Percentiles rank a stretch among this genome's conserved stretches.
Conservation (phyloP, 2,113 vertebrate genomes). For the Actenoides lindsayi region DNA sequence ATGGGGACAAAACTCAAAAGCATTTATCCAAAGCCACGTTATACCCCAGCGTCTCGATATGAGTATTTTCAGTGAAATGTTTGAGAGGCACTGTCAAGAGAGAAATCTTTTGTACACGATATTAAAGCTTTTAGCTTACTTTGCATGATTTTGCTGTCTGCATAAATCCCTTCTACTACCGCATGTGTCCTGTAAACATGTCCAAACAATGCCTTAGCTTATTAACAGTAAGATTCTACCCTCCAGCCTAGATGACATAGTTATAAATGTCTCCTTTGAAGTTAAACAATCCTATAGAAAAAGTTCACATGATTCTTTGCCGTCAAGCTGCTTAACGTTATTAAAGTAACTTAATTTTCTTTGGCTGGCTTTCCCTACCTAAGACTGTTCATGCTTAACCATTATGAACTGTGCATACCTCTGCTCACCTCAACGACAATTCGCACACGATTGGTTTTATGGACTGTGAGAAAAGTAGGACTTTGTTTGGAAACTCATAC, state of each 20-base stretch:
- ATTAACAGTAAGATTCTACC: constrained; percentile 28
- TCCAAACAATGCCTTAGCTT: constrained; percentile 39
- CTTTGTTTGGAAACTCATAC: neutral
- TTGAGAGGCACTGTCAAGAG: neutral
- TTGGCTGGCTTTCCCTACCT: neutral
- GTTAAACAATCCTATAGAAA: constrained; percentile 48
- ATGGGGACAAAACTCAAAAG: neutral
- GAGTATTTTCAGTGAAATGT: neutral
- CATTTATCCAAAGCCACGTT: neutral
- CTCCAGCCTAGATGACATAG: constrained; percentile 44
- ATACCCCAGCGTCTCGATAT: neutral
- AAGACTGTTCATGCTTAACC: neutral
- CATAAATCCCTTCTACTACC: constrained; percentile 1
- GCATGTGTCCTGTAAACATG: constrained; percentile 28
- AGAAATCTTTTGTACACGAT: neutral
- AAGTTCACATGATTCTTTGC: constrained; percentile 41
- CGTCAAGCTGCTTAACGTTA: constrained; percentile 33
- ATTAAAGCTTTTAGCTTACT: constrained; percentile 56
- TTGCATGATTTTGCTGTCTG: constrained; percentile 32
- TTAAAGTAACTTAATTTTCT: constrained; percentile 62
- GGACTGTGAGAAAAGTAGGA: constrained; percentile 17
- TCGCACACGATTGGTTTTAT: neutral
- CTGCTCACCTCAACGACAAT: constrained; percentile 31
- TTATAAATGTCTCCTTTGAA: constrained; percentile 54
- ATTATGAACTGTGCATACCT: neutral